These are phyloP conservation scores for Sussaba pulchella DNA, from an alignment of 2,888 invertebrate genomes.

Conservation along the genomic window DNA sequence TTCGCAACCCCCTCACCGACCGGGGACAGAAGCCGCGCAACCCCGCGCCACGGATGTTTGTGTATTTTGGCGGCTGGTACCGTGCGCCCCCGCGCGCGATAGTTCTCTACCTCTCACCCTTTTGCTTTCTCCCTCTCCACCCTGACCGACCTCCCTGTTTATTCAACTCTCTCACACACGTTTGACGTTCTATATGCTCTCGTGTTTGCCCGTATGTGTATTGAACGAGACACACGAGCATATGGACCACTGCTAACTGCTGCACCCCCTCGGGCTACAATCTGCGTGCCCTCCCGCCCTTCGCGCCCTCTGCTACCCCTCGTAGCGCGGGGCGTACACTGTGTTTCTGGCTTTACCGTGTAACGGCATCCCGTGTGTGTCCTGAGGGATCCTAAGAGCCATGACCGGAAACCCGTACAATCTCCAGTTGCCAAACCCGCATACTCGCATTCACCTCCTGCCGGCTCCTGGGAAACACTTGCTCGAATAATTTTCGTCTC, in stretches of 20 bases:
- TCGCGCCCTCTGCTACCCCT: not conserved
- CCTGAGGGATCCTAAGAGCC: conserved; percentile 56
- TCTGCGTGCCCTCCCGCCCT: not conserved
- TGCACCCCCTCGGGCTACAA: conserved; percentile 30
- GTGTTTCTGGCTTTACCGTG: conserved; percentile 32
- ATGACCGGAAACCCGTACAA: conserved; percentile 50
- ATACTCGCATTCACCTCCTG: no score
- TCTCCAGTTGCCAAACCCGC: not conserved
- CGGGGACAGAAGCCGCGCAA: conserved; percentile 18
- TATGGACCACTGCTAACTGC: conserved; percentile 13
- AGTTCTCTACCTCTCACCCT: conserved; percentile 11
- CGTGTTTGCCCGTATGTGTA: conserved; percentile 50
- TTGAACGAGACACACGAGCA: conserved; percentile 38
- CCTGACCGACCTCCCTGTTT: no score
- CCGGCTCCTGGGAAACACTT: conserved; percentile 35
- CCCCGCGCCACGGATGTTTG: conserved; percentile 67
- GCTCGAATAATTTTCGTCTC: conserved; percentile 40
- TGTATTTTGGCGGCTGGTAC: conserved; percentile 71
- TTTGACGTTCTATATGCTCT: conserved; percentile 21
- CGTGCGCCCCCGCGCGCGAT: conserved; percentile 20
- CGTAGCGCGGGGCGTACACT: no score
- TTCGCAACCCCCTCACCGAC: conserved; percentile 19
- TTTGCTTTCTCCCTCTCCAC: not conserved
- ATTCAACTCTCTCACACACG: conserved; percentile 7
- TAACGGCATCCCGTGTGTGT: conserved; percentile 33